Evolutionary conservation across 2,888 invertebrate species (phyloP).

Genomic region (Cabera pusaria): DNA sequence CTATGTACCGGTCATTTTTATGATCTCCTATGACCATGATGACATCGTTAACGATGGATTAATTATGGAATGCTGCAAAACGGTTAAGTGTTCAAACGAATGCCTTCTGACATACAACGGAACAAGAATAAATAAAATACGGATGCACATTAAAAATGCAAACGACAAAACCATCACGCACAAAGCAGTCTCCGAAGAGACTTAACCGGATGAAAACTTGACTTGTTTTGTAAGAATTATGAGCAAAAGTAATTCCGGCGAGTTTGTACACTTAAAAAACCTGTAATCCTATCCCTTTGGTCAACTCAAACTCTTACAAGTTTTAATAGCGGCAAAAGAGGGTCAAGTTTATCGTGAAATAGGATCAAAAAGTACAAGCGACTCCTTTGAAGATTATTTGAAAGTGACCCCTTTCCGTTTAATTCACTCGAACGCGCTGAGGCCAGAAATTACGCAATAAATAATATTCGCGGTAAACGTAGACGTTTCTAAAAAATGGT

Average conservation of each 20-base stretch:
- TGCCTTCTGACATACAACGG: too few species aligned
- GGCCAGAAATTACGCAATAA: conserved; percentile 19
- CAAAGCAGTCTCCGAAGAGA: conserved; percentile 2
- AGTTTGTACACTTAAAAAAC: conserved; percentile 31
- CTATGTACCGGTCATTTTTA: too few species aligned
- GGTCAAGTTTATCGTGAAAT: conserved; percentile 30
- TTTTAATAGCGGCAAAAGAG: conserved; percentile 35
- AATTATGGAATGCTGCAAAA: too few species aligned
- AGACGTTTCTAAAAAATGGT: conserved; percentile 19
- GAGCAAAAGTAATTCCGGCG: conserved; percentile 13
- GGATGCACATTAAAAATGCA: background rate
- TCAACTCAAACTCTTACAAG: conserved; percentile 31
- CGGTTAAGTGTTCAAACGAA: too few species aligned
- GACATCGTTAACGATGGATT: too few species aligned
- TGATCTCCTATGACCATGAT: too few species aligned
- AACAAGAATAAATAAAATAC: conserved; percentile 1
- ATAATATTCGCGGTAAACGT: conserved; percentile 12
- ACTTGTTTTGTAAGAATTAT: conserved; percentile 12
- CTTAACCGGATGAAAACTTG: conserved; percentile 9
- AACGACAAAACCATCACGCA: background rate
- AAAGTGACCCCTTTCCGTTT: conserved; percentile 30
- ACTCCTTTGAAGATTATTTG: conserved; percentile 20
- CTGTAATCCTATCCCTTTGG: conserved; percentile 37
- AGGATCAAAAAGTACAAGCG: conserved; percentile 36
- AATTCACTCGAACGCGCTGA: conserved; percentile 15